phyloP scores from a whole-genome alignment of 2,113 vertebrate species.

The Otus sunia region DNA sequence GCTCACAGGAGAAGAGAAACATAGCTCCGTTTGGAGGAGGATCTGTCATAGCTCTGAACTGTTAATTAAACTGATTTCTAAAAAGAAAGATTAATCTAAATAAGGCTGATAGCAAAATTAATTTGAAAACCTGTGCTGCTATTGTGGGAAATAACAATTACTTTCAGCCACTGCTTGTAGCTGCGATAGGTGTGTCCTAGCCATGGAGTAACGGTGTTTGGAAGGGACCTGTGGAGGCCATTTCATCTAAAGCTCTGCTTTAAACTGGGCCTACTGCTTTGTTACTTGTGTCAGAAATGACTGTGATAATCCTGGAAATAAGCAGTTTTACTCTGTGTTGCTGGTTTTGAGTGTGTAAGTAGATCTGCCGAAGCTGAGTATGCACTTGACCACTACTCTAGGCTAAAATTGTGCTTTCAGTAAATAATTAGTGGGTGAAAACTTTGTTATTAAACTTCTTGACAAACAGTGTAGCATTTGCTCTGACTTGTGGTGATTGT shows the following conservation, averaged over 20 bases:
- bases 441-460: background rate
- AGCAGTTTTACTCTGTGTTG: background rate
- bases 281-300: accelerated
- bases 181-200: accelerated
- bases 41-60: background rate
- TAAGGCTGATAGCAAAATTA: background rate
- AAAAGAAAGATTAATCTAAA: background rate
- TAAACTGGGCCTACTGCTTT: background rate
- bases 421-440: background rate
- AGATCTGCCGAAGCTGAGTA: background rate
- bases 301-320: background rate
- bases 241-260: background rate
- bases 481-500: background rate
- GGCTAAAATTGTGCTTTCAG: background rate
- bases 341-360: background rate
- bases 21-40: background rate
- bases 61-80: background rate
- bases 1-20: background rate
- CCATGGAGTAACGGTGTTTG: background rate
- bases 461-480: background rate
- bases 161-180: background rate
- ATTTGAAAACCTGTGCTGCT: background rate
- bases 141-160: accelerated
- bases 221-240: background rate
- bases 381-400: background rate